A percentile compares a stretch with the other conserved stretches of the same genome.
These are phyloP conservation scores for Troides helena DNA, from an alignment of 2,888 invertebrate genomes.

Conservation along the genomic window DNA sequence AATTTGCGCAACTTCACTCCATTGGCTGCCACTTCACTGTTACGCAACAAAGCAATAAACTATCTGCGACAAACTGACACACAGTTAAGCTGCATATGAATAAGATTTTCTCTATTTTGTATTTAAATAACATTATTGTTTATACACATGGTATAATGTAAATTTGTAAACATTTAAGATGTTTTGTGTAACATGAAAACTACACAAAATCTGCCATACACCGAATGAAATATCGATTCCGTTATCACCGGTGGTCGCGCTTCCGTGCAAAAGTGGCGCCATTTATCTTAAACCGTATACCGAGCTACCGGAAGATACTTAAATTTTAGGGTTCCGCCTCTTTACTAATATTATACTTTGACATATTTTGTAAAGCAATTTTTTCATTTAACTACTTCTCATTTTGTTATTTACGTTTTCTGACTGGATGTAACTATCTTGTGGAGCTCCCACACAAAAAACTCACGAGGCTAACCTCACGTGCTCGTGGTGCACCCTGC, in stretches of 20 bases:
- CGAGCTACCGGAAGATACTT: slow-evolving; percentile 12
- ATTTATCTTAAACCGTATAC: slow-evolving; percentile 15
- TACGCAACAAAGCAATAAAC: too few species aligned
- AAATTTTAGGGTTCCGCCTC: slow-evolving; percentile 16
- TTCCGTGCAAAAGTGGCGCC: slow-evolving; percentile 20
- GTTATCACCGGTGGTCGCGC: slow-evolving; percentile 17
- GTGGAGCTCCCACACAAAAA: too few species aligned
- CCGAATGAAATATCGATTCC: slow-evolving; percentile 24
- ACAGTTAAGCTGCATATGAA: too few species aligned
- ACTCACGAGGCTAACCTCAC: too few species aligned
- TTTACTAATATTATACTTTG: background rate
- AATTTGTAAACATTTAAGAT: background rate
- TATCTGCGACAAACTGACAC: too few species aligned
- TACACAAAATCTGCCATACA: background rate
- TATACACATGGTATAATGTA: background rate
- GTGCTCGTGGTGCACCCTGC: background rate
- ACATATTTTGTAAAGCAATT: background rate
- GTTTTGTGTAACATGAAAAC: slow-evolving; percentile 15
- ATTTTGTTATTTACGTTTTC: background rate
- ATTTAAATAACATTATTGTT: background rate
- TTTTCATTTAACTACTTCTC: background rate
- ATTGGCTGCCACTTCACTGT: too few species aligned
- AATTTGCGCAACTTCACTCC: too few species aligned
- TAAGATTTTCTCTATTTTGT: too few species aligned
- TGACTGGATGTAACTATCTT: too few species aligned